Percentiles rank a stretch among this genome's conserved stretches.
These are phyloP conservation scores for Nipponacmea schrenckii DNA, from an alignment of 2,888 invertebrate species.

Conservation along the genomic window DNA sequence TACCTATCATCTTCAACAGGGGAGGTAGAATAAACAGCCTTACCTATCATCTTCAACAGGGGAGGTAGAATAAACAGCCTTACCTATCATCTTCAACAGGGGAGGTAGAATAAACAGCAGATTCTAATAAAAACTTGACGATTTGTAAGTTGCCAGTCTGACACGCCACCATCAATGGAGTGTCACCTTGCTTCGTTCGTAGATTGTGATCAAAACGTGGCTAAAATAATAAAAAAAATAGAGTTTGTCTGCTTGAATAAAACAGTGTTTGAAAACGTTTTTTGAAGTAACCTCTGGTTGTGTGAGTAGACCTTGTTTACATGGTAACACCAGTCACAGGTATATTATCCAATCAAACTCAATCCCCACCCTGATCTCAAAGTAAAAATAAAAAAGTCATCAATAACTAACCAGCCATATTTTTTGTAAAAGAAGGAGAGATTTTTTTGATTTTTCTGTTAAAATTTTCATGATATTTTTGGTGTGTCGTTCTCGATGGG, in stretches of 20 bases:
- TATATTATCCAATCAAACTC: too few species aligned
- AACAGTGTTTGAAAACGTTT: too few species aligned
- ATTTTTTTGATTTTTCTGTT: conserved; percentile 44
- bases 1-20: too few species aligned
- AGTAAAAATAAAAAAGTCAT: too few species aligned
- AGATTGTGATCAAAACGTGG: conserved; percentile 63
- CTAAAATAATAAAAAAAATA: conserved; percentile 36
- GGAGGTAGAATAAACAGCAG: conserved; percentile 52
- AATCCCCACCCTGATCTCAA: too few species aligned
- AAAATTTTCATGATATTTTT: conserved; percentile 46
- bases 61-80: too few species aligned
- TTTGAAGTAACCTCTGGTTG: too few species aligned
- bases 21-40: too few species aligned
- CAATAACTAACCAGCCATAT: conserved; percentile 56
- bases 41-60: too few species aligned
- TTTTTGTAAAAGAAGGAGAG: conserved; percentile 35
- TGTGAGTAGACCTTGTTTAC: too few species aligned
- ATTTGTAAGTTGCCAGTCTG: conserved; percentile 39
- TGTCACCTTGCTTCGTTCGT: conserved; percentile 53
- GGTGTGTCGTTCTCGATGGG: conserved; percentile 49
- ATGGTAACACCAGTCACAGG: too few species aligned
- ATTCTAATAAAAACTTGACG: conserved; percentile 53
- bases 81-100: conserved; percentile 27
- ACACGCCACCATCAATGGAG: conserved; percentile 62
- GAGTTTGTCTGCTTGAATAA: too few species aligned